Evolutionary conservation across 1,140 invertebrate genomes (phyloP).

Genomic region (Caerostris extrusa): DNA sequence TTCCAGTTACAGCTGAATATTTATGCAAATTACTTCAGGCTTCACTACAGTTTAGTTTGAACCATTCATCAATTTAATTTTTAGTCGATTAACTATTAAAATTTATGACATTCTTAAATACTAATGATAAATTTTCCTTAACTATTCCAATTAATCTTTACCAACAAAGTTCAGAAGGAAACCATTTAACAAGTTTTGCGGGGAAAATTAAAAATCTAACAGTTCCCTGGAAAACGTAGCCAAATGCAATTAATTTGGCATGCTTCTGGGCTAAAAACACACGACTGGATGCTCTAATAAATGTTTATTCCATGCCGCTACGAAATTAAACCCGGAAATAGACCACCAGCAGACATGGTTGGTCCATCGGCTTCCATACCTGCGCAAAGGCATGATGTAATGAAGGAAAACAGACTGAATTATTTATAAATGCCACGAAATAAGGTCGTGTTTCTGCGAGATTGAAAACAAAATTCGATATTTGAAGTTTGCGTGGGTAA

Average conservation of each 20-base stretch:
- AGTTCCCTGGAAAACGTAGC: too few relatives aligned
- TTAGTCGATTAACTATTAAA: too few relatives aligned
- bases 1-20: too few relatives aligned
- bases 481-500: not conserved
- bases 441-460: not conserved
- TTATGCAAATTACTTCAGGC: too few relatives aligned
- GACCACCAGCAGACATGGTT: not conserved
- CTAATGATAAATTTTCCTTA: not conserved
- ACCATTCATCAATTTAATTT: too few relatives aligned
- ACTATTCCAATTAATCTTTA: not conserved
- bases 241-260: too few relatives aligned
- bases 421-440: slow-evolving; percentile 13
- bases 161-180: too few relatives aligned
- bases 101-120: too few relatives aligned
- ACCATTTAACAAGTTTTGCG: too few relatives aligned
- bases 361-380: not conserved
- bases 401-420: not conserved
- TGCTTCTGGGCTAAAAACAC: not conserved
- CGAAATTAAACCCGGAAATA: not conserved
- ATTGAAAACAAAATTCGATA: not conserved
- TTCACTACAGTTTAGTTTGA: too few relatives aligned
- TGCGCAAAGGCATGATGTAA: not conserved
- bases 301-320: not conserved
- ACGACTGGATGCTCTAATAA: not conserved
- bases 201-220: too few relatives aligned